Percentiles rank a stretch among this genome's conserved stretches.
phyloP scores from a whole-genome alignment of 2,888 invertebrate genomes.

The Pimpla rufipes region DNA sequence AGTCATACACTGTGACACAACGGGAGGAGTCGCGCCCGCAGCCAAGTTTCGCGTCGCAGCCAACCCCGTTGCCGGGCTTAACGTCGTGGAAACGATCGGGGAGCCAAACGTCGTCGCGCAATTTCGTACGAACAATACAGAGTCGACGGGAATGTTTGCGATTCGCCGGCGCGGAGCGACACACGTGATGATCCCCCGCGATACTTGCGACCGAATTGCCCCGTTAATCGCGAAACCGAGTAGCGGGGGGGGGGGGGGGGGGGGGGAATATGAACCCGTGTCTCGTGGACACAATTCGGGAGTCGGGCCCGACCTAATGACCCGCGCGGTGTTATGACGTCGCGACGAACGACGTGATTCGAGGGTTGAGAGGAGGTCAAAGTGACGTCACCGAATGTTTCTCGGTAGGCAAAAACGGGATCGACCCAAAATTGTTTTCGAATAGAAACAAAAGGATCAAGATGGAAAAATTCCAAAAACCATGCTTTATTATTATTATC shows the following conservation, averaged over 20 bases:
- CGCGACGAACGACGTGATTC: too few relatives aligned
- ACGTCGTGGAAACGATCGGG: conserved; percentile 67
- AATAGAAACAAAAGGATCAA: too few relatives aligned
- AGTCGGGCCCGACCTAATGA: neutral
- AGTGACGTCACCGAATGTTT: too few relatives aligned
- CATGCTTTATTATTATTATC: too few relatives aligned
- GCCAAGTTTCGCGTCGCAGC: conserved; percentile 68
- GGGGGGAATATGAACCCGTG: neutral
- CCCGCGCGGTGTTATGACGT: too few relatives aligned
- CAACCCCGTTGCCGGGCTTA: too few relatives aligned
- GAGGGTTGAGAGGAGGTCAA: too few relatives aligned
- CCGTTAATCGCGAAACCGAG: neutral
- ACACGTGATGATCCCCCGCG: neutral
- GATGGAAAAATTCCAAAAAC: too few relatives aligned
- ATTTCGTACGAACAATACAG: conserved; percentile 27
- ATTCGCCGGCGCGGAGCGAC: neutral
- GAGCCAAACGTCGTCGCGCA: conserved; percentile 54
- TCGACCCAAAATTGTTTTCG: too few relatives aligned
- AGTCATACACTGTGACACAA: conserved; percentile 46
- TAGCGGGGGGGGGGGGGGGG: neutral
- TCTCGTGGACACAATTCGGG: neutral
- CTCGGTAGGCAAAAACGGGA: too few relatives aligned
- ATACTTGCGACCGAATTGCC: neutral
- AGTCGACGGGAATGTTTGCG: conserved; percentile 10
- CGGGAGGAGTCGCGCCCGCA: conserved; percentile 17